Evolutionary conservation across 2,113 vertebrate genomes (phyloP).

Genomic region (Bubalus kerabau): DNA sequence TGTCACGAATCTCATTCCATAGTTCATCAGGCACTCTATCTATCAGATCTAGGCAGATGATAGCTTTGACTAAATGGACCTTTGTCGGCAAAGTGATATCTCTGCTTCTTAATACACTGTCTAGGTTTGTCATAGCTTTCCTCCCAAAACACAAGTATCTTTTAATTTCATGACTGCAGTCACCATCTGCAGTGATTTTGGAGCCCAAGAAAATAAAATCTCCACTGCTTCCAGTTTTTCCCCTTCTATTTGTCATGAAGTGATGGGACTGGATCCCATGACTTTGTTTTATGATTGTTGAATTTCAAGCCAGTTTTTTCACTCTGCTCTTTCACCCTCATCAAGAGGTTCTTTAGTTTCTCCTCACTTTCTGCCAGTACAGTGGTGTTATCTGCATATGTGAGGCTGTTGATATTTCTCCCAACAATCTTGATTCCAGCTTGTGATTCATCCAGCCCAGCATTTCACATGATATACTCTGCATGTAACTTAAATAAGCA

Average conservation of each 20-base stretch:
- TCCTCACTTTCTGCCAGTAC: background rate
- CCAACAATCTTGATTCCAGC: background rate
- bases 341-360: background rate
- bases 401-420: background rate
- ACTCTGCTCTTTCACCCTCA: background rate
- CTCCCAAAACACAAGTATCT: background rate
- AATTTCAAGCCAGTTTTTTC: background rate
- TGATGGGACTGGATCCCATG: background rate
- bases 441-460: background rate
- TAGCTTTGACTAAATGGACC: background rate
- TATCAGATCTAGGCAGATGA: background rate
- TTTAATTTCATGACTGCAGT: background rate
- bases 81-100: background rate
- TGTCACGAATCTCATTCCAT: too few relatives aligned
- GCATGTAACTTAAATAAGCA: background rate
- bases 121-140: background rate
- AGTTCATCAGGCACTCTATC: too few relatives aligned
- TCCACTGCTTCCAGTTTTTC: background rate
- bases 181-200: background rate
- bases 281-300: background rate
- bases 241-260: background rate
- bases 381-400: background rate
- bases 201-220: background rate
- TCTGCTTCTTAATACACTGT: background rate
- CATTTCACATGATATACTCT: background rate